Conservation (phyloP, 23 tunicate species). For the Aplidium turbinatum region DNA sequence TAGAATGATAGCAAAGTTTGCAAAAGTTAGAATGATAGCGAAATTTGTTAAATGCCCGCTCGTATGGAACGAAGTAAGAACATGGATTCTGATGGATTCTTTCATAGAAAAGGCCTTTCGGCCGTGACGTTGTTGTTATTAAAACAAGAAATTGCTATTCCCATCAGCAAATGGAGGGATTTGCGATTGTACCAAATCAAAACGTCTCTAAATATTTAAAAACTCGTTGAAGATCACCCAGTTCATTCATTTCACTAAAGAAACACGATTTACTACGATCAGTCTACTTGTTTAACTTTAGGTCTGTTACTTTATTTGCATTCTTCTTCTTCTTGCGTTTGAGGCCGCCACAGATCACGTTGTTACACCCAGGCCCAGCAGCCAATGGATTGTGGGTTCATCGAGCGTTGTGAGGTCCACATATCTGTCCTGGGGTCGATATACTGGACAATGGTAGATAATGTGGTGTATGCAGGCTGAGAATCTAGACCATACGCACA, state of each 20-base stretch:
- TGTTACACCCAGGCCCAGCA: too few relatives aligned
- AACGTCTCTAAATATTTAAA: slow-evolving; percentile 10
- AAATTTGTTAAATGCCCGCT: slow-evolving; percentile 8
- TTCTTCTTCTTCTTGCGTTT: too few relatives aligned
- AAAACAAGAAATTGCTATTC: background rate
- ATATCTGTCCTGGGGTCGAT: too few relatives aligned
- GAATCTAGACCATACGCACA: too few relatives aligned
- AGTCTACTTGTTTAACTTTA: slow-evolving; percentile 13
- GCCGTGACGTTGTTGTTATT: slow-evolving; percentile 2
- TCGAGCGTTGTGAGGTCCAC: too few relatives aligned
- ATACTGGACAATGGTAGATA: too few relatives aligned
- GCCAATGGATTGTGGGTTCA: too few relatives aligned
- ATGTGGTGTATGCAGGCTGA: too few relatives aligned
- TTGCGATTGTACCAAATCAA: slow-evolving; percentile 10
- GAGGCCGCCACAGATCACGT: too few relatives aligned
- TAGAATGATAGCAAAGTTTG: too few relatives aligned
- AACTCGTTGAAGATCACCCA: background rate
- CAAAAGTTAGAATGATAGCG: too few relatives aligned
- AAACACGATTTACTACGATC: slow-evolving; percentile 7
- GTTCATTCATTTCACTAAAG: slow-evolving; percentile 3
- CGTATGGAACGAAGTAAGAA: slow-evolving; percentile 8
- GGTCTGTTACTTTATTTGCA: background rate
- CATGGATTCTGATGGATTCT: slow-evolving; percentile 25
- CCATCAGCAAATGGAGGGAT: background rate
- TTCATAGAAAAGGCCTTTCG: background rate